phyloP scores from a whole-genome alignment of 2,888 invertebrate species.

The Drosophila mettleri region DNA sequence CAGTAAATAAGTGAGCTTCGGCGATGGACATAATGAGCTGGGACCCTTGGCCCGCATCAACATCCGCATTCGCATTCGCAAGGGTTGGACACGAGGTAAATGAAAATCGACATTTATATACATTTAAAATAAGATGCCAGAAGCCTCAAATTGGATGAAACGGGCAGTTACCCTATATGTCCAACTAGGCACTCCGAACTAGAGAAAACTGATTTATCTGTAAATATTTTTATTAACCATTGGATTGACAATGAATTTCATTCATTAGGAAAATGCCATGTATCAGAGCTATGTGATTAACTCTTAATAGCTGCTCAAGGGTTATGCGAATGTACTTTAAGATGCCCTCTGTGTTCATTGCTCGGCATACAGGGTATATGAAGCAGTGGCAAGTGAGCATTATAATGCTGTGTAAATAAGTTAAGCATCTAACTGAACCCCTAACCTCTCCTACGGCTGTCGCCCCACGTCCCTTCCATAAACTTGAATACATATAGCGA shows the following conservation, averaged over 20 bases:
- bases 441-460: neutral
- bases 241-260: neutral
- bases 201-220: neutral
- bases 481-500: conserved; percentile 19
- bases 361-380: conserved; percentile 11
- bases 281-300: neutral
- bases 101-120: conserved; percentile 83
- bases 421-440: conserved; percentile 19
- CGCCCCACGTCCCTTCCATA: neutral
- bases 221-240: neutral
- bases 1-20: conserved; percentile 60
- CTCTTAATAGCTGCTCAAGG: neutral
- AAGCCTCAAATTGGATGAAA: neutral
- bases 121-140: conserved; percentile 59
- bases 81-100: conserved; percentile 73
- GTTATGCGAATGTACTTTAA: neutral
- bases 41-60: conserved; percentile 9
- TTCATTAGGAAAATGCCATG: neutral
- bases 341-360: neutral
- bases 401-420: conserved; percentile 28
- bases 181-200: neutral
- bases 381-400: neutral
- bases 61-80: conserved; percentile 24
- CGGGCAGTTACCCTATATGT: neutral
- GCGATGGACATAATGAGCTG: conserved; percentile 56